A percentile compares a stretch with the other conserved stretches of the same genome.
phyloP scores from a whole-genome alignment of 2,113 vertebrate genomes.

The Brienomyrus longianalis region DNA sequence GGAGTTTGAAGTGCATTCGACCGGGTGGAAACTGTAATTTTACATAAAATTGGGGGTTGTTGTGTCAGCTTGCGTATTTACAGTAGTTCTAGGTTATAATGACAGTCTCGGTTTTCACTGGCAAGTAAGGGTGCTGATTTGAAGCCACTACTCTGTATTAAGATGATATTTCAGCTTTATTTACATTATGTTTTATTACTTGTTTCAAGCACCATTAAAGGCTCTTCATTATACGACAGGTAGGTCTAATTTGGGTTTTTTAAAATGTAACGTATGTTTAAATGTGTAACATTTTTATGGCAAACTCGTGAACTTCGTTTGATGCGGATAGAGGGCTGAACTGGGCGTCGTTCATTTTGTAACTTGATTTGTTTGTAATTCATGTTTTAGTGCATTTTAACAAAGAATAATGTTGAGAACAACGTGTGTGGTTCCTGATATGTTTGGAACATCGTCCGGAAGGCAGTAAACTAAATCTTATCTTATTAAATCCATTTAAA shows the following conservation, averaged over 20 bases:
- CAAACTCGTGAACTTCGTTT: not conserved
- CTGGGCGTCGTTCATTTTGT: not conserved
- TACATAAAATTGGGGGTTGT: not conserved
- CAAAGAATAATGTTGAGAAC: not conserved
- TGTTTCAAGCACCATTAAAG: not conserved
- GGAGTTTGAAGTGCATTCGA: not conserved
- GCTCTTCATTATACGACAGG: not conserved
- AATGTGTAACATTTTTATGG: not conserved
- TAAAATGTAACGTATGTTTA: not conserved
- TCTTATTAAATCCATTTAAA: not conserved
- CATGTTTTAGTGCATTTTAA: not conserved
- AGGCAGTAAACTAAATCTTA: not conserved
- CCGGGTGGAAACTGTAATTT: not conserved
- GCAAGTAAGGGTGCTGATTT: not conserved
- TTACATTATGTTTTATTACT: not conserved
- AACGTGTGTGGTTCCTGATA: not conserved
- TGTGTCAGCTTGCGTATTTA: not conserved
- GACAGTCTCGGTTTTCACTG: not conserved
- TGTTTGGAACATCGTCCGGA: not conserved
- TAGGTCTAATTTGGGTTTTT: not conserved
- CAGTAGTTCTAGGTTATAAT: not conserved
- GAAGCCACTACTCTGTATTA: not conserved
- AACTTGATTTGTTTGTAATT: not conserved
- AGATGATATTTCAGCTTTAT: not conserved
- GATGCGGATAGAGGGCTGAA: not conserved